Evolutionary conservation across 2,797 vertebrate genomes (phyloP).

Genomic region (Myotis planiceps): DNA sequence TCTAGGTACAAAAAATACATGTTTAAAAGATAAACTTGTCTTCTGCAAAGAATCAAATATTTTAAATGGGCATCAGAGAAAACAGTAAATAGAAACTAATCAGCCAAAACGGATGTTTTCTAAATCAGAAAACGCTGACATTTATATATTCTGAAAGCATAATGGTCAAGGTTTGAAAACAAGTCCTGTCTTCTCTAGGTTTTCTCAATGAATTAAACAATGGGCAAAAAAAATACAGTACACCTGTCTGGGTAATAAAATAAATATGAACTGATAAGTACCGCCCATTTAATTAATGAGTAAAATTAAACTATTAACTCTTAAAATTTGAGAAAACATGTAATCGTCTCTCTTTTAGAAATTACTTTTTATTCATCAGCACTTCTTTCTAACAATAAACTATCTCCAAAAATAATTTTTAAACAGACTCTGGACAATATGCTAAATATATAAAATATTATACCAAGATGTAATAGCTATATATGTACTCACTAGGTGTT

Average conservation of each 20-base stretch:
- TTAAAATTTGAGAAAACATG: constrained; percentile 37
- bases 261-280: constrained; percentile 35
- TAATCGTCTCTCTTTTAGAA: neutral
- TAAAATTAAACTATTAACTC: constrained; percentile 39
- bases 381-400: constrained; percentile 17
- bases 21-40: constrained; percentile 26
- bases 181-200: constrained; percentile 20
- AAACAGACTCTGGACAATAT: neutral
- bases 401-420: constrained; percentile 37
- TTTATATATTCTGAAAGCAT: constrained; percentile 36
- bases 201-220: constrained; percentile 29
- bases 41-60: neutral
- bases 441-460: constrained; percentile 38
- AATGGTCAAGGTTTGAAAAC: constrained; percentile 6
- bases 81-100: neutral
- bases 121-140: constrained; percentile 1
- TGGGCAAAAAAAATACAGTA: neutral
- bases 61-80: neutral
- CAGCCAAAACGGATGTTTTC: neutral
- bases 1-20: neutral
- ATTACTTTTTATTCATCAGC: neutral
- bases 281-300: neutral
- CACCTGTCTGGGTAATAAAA: constrained; percentile 10
- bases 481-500: neutral
- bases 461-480: neutral